A percentile compares a stretch with the other conserved stretches of the same genome.
Evolutionary conservation across 2,113 vertebrate genomes (phyloP).

Genomic region (Rhinolophus ferrumequinum): DNA sequence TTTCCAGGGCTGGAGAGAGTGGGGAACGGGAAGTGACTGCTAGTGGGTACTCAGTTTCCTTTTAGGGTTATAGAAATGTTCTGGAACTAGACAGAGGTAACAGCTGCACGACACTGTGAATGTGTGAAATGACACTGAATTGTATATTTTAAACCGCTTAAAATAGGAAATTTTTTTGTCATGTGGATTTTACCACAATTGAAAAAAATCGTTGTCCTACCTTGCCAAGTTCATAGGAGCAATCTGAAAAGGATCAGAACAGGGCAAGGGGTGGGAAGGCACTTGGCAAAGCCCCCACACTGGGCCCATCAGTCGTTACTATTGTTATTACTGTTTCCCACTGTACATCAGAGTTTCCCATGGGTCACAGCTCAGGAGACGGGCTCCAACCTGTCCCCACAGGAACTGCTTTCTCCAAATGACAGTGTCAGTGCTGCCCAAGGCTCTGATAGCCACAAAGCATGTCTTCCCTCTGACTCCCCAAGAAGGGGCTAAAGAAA

Average conservation of each 20-base stretch:
- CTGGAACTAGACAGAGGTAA: not conserved
- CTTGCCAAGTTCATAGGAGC: not conserved
- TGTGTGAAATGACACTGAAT: not conserved
- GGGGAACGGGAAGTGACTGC: not conserved
- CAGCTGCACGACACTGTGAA: fast-evolving
- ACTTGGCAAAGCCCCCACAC: fast-evolving
- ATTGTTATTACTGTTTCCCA: fast-evolving
- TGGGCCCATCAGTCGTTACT: fast-evolving
- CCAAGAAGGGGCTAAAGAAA: not conserved
- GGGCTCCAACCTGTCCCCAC: not conserved
- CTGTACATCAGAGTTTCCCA: not conserved
- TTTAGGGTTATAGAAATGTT: not conserved
- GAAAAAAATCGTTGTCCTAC: not conserved
- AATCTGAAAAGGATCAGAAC: not conserved
- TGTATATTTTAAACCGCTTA: not conserved
- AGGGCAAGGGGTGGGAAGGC: not conserved
- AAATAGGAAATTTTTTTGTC: not conserved
- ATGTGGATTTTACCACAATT: not conserved
- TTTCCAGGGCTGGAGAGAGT: not conserved
- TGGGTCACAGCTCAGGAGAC: not conserved
- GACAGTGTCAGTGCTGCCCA: not conserved
- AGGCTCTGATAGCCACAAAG: not conserved
- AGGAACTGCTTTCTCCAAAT: not conserved
- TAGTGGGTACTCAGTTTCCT: fast-evolving
- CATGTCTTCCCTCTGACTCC: not conserved